phyloP scores from a whole-genome alignment of 2,797 vertebrate species.

The Alca torda region DNA sequence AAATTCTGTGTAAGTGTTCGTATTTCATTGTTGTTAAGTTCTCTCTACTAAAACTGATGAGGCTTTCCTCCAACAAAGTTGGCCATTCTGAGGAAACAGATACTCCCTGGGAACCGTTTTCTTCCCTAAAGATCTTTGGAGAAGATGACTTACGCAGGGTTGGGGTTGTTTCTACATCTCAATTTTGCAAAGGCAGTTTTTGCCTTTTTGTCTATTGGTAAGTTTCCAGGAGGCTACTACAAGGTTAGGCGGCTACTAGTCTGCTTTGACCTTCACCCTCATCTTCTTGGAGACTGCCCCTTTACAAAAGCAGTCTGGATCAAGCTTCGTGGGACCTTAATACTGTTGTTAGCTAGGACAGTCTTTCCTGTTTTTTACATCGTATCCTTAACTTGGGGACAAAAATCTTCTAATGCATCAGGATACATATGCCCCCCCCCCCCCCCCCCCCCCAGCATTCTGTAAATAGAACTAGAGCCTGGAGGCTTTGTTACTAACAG shows the following conservation, averaged over 20 bases:
- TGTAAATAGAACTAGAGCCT: not conserved
- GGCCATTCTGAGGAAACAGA: not conserved
- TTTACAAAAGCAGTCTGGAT: not conserved
- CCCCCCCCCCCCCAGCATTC: not conserved
- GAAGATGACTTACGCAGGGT: fast-evolving
- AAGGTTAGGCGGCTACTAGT: not conserved
- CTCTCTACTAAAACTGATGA: not conserved
- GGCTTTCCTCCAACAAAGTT: not conserved
- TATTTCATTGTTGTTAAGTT: not conserved
- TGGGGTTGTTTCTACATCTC: not conserved
- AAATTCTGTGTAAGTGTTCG: not conserved
- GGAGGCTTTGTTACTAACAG: not conserved
- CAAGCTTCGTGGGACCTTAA: not conserved
- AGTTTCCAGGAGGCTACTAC: not conserved
- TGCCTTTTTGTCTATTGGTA: not conserved
- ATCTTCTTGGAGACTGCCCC: not conserved
- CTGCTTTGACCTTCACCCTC: not conserved
- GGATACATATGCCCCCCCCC: not conserved
- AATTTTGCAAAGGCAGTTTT: not conserved
- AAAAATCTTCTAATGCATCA: not conserved
- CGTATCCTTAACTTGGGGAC: not conserved
- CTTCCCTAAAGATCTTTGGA: not conserved
- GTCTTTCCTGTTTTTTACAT: not conserved
- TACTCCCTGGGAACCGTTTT: not conserved
- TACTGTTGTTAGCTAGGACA: fast-evolving